A percentile compares a stretch with the other conserved stretches of the same genome.
Conservation (phyloP, 2,113 vertebrate genomes). For the Cyprinodon tularosa region DNA sequence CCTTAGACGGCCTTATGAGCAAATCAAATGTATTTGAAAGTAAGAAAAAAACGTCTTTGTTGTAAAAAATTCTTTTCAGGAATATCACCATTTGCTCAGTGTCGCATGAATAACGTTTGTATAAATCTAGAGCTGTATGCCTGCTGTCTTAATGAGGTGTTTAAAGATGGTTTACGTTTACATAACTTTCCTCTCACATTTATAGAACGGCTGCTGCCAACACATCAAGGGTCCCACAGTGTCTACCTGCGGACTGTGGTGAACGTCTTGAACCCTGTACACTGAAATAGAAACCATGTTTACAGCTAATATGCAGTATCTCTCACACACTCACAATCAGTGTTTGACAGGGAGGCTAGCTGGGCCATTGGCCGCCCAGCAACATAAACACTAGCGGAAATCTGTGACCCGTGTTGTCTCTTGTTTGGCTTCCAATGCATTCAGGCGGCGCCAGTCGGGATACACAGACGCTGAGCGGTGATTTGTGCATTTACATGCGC, state of each 20-base stretch:
- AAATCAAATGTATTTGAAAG: neutral
- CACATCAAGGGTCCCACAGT: conserved; percentile 19
- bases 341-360: conserved; percentile 40
- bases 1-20: neutral
- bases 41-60: neutral
- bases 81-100: too few species aligned
- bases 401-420: conserved; percentile 44
- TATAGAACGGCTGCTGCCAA: conserved; percentile 53
- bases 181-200: conserved; percentile 42
- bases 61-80: too few species aligned
- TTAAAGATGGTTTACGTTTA: conserved; percentile 70
- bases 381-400: conserved; percentile 61
- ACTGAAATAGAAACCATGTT: conserved; percentile 13
- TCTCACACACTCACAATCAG: conserved; percentile 57
- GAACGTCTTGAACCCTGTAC: conserved; percentile 3
- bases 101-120: too few species aligned
- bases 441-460: conserved; percentile 35
- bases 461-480: neutral
- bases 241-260: conserved; percentile 29
- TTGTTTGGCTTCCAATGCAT: conserved; percentile 32
- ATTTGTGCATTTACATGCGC: neutral
- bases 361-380: conserved; percentile 41
- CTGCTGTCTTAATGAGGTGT: conserved; percentile 64
- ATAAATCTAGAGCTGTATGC: conserved; percentile 2
- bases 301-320: conserved; percentile 32